phyloP scores from a whole-genome alignment of 2,113 vertebrate species.

The Peromyscus maniculatus region DNA sequence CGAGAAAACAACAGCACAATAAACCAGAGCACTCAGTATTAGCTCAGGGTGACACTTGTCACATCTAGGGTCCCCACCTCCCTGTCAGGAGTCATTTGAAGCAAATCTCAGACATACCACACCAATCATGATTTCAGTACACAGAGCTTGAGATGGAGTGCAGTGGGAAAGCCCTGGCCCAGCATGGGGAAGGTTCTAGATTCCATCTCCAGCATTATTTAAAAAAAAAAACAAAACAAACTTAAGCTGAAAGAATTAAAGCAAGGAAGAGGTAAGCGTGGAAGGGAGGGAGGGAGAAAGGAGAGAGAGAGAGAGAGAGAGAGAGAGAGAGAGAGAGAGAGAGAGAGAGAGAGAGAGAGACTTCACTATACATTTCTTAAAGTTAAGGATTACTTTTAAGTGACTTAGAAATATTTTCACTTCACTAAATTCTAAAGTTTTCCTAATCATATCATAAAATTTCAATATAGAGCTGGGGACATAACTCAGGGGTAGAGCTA shows the following conservation, averaged over 20 bases:
- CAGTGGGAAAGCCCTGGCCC: not conserved
- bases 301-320: not conserved
- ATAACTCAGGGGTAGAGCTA: not conserved
- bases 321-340: not conserved
- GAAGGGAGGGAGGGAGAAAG: not conserved
- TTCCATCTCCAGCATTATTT: not conserved
- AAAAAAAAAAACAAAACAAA: not conserved
- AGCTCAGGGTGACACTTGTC: not conserved
- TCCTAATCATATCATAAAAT: not conserved
- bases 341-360: not conserved
- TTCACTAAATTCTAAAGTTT: not conserved
- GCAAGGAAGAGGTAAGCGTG: not conserved
- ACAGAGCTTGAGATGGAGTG: too few relatives aligned
- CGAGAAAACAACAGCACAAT: not conserved
- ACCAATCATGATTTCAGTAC: not conserved
- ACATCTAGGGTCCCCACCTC: not conserved
- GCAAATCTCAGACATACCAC: not conserved
- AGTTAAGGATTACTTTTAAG: not conserved
- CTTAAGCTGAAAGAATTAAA: not conserved
- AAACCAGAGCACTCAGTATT: not conserved
- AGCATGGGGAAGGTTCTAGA: not conserved
- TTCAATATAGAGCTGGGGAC: not conserved
- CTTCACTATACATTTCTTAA: not conserved
- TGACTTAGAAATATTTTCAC: not conserved
- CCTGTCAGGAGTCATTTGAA: not conserved